Conservation (phyloP, 2,888 invertebrate species). For the Euproctis similis region DNA sequence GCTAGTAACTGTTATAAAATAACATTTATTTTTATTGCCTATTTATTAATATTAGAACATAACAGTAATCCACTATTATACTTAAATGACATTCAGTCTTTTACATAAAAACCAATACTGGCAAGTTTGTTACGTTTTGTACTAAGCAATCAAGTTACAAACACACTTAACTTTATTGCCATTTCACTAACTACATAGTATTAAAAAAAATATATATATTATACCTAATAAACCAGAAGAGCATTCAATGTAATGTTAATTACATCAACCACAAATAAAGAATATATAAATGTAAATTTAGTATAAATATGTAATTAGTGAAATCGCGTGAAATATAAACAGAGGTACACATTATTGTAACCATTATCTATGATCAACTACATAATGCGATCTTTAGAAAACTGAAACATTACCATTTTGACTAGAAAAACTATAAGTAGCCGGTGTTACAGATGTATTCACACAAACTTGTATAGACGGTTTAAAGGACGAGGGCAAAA, state of each 20-base stretch:
- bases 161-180: slow-evolving; percentile 44
- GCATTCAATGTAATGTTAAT: too few relatives aligned
- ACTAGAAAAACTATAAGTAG: slow-evolving; percentile 75
- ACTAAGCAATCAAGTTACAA: slow-evolving; percentile 63
- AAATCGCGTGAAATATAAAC: slow-evolving; percentile 53
- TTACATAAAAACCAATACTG: slow-evolving; percentile 74
- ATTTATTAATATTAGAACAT: slow-evolving; percentile 50
- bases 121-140: slow-evolving; percentile 75
- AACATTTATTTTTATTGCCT: slow-evolving; percentile 37
- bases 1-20: slow-evolving; percentile 23
- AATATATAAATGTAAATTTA: too few relatives aligned
- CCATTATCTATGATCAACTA: slow-evolving; percentile 24
- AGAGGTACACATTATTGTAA: slow-evolving; percentile 19
- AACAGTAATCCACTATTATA: slow-evolving; percentile 49
- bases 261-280: too few relatives aligned
- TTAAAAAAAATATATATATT: slow-evolving; percentile 5
- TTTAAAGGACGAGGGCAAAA: slow-evolving; percentile 69
- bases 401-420: slow-evolving; percentile 69
- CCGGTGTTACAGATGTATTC: slow-evolving; percentile 69
- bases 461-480: slow-evolving; percentile 73
- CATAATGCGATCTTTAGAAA: slow-evolving; percentile 33
- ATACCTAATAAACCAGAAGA: too few relatives aligned
- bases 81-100: slow-evolving; percentile 74
- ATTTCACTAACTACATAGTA: slow-evolving; percentile 54
- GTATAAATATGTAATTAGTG: slow-evolving; percentile 50